A percentile compares a stretch with the other conserved stretches of the same genome.
Evolutionary conservation across 2,113 vertebrate genomes (phyloP).

Genomic region (Thryonomys swinderianus): DNA sequence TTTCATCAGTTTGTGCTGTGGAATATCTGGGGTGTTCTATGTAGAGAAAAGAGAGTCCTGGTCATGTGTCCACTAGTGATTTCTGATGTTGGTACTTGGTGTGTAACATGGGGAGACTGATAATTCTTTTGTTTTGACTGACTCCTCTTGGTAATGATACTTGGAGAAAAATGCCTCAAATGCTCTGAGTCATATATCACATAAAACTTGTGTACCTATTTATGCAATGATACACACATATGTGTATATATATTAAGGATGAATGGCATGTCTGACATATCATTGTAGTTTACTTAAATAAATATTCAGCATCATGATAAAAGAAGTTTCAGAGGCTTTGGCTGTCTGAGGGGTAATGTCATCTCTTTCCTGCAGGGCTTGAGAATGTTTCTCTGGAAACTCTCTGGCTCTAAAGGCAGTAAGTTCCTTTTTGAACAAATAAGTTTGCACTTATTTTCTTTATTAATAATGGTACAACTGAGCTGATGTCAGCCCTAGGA

Average conservation of each 20-base stretch:
- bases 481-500: neutral
- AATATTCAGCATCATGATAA: neutral
- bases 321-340: neutral
- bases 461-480: neutral
- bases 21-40: neutral
- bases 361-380: neutral
- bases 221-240: neutral
- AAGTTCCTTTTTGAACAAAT: neutral
- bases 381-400: neutral
- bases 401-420: neutral
- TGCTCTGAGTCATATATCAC: neutral
- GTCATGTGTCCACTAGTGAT: neutral
- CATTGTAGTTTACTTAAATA: neutral
- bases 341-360: neutral
- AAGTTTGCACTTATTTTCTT: neutral
- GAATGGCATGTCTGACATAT: neutral
- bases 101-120: neutral
- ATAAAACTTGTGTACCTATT: neutral
- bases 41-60: neutral
- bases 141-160: neutral
- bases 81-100: neutral
- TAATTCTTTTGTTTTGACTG: neutral
- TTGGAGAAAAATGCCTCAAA: neutral
- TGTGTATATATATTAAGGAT: neutral
- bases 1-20: neutral